Conservation (phyloP, 2,888 invertebrate genomes). For the Cosmia trapezina region DNA sequence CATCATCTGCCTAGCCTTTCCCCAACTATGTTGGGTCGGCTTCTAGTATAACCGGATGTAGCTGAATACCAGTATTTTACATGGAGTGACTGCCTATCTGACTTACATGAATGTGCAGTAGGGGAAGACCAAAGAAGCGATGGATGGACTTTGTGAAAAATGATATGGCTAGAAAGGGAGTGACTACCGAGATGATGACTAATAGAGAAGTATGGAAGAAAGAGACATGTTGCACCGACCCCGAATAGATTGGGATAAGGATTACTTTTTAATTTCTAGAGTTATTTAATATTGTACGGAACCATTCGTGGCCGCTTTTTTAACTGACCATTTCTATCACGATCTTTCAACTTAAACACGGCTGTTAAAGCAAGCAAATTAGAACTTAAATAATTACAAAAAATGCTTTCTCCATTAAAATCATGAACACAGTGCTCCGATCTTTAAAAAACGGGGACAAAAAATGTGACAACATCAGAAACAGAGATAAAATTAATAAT, state of each 20-base stretch:
- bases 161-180: too few relatives aligned
- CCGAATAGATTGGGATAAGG: too few relatives aligned
- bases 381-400: slow-evolving; percentile 11
- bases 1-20: background rate
- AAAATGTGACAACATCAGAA: slow-evolving; percentile 50
- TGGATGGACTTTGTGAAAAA: too few relatives aligned
- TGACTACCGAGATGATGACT: too few relatives aligned
- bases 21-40: background rate
- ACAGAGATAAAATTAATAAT: slow-evolving; percentile 53
- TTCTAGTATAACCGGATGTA: background rate
- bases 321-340: slow-evolving; percentile 5
- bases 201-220: too few relatives aligned
- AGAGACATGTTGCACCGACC: too few relatives aligned
- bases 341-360: slow-evolving; percentile 9
- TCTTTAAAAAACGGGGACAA: slow-evolving; percentile 37
- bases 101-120: too few relatives aligned
- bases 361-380: slow-evolving; percentile 17
- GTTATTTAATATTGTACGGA: too few relatives aligned
- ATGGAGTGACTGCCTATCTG: background rate
- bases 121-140: too few relatives aligned
- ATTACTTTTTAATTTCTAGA: too few relatives aligned
- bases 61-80: background rate
- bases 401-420: slow-evolving; percentile 34
- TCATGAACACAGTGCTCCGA: slow-evolving; percentile 26
- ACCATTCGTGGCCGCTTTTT: background rate